These are phyloP conservation scores for Myiozetetes cayanensis DNA, from an alignment of 2,113 vertebrate genomes.

Conservation along the genomic window DNA sequence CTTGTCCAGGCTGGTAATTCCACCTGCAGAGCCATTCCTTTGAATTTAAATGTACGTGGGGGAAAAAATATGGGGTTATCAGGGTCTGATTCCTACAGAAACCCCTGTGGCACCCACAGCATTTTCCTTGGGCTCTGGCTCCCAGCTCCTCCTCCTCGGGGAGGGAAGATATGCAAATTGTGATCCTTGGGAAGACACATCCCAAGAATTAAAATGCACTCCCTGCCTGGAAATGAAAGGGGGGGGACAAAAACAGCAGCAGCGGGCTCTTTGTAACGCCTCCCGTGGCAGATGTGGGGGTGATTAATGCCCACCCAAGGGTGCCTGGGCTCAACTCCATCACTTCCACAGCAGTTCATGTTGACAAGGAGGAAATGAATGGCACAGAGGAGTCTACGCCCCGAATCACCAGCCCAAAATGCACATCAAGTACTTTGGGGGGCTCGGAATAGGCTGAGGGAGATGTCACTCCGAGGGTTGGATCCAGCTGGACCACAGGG, in stretches of 20 bases:
- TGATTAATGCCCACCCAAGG: slow-evolving; percentile 39
- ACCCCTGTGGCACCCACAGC: fast-evolving
- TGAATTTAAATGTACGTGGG: not conserved
- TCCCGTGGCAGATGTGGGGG: not conserved
- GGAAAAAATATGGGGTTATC: not conserved
- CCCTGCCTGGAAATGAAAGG: not conserved
- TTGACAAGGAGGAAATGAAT: slow-evolving; percentile 32
- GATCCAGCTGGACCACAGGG: not conserved
- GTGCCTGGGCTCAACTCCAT: slow-evolving; percentile 14
- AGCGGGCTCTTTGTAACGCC: not conserved
- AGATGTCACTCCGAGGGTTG: not conserved
- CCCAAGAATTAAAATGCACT: slow-evolving; percentile 48
- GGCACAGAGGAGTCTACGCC: not conserved
- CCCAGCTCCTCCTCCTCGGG: not conserved
- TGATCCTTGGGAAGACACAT: not conserved
- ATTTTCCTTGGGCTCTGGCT: not conserved
- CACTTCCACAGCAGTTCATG: slow-evolving; percentile 30
- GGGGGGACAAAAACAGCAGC: slow-evolving; percentile 49
- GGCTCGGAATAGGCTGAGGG: not conserved
- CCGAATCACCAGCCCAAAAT: not conserved
- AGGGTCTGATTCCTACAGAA: not conserved
- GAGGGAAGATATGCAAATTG: slow-evolving; percentile 7
- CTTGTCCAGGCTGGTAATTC: not conserved
- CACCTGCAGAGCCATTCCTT: not conserved
- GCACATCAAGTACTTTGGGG: not conserved